Base-by-base conservation (phyloP, 1,140 invertebrate species). In the Leptinotarsa lineolata region DNA sequence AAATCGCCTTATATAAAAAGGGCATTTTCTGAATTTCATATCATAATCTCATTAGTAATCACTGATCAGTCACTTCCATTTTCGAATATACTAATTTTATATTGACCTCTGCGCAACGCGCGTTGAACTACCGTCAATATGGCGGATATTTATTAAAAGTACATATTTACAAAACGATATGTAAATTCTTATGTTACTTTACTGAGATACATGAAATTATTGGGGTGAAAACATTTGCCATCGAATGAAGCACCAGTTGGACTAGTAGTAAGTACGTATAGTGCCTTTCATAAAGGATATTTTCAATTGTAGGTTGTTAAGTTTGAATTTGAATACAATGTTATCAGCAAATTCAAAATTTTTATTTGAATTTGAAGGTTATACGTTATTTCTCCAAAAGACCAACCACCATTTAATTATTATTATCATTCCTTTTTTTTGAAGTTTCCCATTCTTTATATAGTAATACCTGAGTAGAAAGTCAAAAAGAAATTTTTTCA, bases 91-190 rank as follows among this genome's bases (percentile, higher is more conserved):
- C 4, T 15, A 21, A 63, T 21, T 20, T 63, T n/a, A 20, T 30
- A 63, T 63, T 67, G 64, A 21, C 13, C 21, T 59, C 8, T 63
- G 64, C 63, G 74, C 76, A 72, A 64, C 60, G 69, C 69, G 76
- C 72, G 39, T 63, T 24, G 21, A 63, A 73, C 73, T 78, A 76
- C 74, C 74, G 77, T 78, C 75, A 92, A 92, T 86, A 92, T 92
- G 91, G 91, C 91, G 87, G 90, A 91, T 87, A 86, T 88, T 87
- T 88, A 90, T 88, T 89, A 91, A 91, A 91, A 90, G 91, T 87
- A 91, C 89, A 91, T 84, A 85, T 78, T 70, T 74, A 11, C 68
- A 77, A 75, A 80, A 74, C 77, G n/a, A 54, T 70, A 20, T 70
- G 22, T 73, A 70, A 15, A 63, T 59, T 59, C 58, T n/a, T 59